Percentiles rank a stretch among this genome's conserved stretches.
Evolutionary conservation across 2,797 vertebrate species (phyloP).

Genomic region (Enteromius paludinosus): DNA sequence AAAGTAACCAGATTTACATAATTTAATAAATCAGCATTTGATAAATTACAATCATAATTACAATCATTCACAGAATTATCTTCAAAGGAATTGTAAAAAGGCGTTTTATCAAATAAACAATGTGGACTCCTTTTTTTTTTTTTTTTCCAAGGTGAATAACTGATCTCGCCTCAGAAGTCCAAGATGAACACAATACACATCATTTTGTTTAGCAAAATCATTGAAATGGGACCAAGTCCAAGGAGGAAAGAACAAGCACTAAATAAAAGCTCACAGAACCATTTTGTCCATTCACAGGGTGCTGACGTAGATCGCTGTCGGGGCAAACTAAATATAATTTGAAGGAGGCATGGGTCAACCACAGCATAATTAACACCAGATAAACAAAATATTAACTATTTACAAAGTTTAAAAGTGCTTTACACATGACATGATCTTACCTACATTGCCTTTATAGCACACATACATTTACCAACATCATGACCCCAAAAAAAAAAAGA

Average conservation of each 20-base stretch:
- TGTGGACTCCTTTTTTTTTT: neutral
- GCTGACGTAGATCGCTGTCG: slow-evolving; percentile 7
- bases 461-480: slow-evolving; percentile 37
- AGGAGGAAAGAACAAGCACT: slow-evolving; percentile 33
- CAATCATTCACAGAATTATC: slow-evolving; percentile 77
- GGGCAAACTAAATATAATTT: slow-evolving; percentile 1
- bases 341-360: slow-evolving; percentile 41
- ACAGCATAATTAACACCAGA: slow-evolving; percentile 70
- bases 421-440: slow-evolving; percentile 63
- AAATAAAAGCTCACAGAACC: slow-evolving; percentile 2
- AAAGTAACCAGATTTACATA: slow-evolving; percentile 63
- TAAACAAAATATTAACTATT: slow-evolving; percentile 75
- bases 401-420: slow-evolving; percentile 82
- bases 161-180: neutral
- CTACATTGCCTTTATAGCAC: slow-evolving; percentile 65
- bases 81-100: slow-evolving; percentile 77
- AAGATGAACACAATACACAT: slow-evolving; percentile 34
- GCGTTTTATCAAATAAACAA: slow-evolving; percentile 67
- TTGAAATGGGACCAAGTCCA: slow-evolving; percentile 40
- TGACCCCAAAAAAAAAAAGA: neutral
- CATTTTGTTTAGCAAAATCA: slow-evolving; percentile 10
- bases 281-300: slow-evolving; percentile 19
- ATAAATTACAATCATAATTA: slow-evolving; percentile 78
- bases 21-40: slow-evolving; percentile 79
- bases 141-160: slow-evolving; percentile 19